These are phyloP conservation scores for Xenops minutus DNA, from an alignment of 2,797 vertebrate genomes.

Conservation along the genomic window DNA sequence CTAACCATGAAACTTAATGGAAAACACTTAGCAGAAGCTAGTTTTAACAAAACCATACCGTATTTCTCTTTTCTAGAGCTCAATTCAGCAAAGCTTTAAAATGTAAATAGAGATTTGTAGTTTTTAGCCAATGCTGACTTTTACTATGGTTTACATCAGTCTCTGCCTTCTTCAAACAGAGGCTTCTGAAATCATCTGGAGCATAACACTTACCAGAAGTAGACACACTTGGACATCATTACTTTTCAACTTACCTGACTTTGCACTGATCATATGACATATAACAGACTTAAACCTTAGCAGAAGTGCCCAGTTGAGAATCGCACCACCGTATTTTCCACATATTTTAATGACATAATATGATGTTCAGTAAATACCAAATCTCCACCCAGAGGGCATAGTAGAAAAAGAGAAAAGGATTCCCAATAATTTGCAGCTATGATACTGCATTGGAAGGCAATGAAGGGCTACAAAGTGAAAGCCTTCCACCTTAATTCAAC, in stretches of 20 bases:
- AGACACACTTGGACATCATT: neutral
- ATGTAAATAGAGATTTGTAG: neutral
- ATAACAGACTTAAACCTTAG: neutral
- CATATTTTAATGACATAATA: neutral
- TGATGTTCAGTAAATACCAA: neutral
- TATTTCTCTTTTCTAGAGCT: neutral
- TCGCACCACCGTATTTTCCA: neutral
- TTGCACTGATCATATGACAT: neutral
- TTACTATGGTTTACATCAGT: neutral
- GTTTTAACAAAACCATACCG: neutral
- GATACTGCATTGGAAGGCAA: neutral
- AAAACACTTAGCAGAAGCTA: neutral
- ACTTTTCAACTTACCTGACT: neutral
- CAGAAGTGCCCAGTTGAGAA: neutral
- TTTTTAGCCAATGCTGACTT: neutral
- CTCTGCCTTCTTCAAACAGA: neutral
- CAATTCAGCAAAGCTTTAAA: neutral
- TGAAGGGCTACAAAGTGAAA: neutral
- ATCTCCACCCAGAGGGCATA: neutral
- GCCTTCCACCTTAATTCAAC: neutral
- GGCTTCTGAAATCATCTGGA: neutral
- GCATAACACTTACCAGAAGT: neutral
- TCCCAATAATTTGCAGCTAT: neutral
- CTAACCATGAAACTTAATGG: neutral
- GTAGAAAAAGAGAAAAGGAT: neutral